Conservation (phyloP, 2,888 invertebrate genomes). For the Formica aserva region DNA sequence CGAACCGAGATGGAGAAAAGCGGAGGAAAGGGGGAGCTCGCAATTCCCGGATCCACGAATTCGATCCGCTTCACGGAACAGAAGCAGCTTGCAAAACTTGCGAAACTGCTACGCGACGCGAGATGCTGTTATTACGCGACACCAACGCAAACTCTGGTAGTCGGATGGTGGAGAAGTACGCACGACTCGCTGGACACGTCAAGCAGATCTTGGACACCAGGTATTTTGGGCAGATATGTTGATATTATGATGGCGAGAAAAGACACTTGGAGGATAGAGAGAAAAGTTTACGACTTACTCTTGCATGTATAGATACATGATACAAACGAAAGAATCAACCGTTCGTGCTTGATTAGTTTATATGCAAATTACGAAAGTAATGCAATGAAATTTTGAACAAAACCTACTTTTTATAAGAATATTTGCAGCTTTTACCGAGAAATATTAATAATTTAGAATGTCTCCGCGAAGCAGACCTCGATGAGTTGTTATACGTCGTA, state of each 20-base stretch:
- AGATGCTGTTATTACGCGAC: conserved; percentile 56
- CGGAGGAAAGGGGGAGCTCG: conserved; percentile 21
- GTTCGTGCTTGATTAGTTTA: conserved; percentile 21
- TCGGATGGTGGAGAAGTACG: conserved; percentile 30
- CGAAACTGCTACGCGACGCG: conserved; percentile 52
- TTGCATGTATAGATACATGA: not conserved
- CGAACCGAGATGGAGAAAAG: conserved; percentile 26
- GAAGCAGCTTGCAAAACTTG: conserved; percentile 54
- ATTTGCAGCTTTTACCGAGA: conserved; percentile 31
- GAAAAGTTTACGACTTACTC: not conserved
- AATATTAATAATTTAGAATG: conserved; percentile 30
- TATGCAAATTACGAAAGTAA: conserved; percentile 12
- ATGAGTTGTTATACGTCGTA: conserved; percentile 1
- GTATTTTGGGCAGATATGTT: conserved; percentile 14
- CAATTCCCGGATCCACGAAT: conserved; percentile 42
- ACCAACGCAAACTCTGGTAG: conserved; percentile 35
- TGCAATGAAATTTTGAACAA: conserved; percentile 11
- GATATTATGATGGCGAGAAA: not conserved
- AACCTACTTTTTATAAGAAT: conserved; percentile 29
- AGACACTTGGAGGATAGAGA: no score
- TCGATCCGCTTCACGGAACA: conserved; percentile 25
- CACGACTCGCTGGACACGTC: conserved; percentile 31
- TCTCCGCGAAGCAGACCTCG: conserved; percentile 46
- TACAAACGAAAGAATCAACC: not conserved
- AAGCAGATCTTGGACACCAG: conserved; percentile 16